Conservation (phyloP, 2,888 invertebrate genomes). For the Trissonchulus latispiculum region DNA sequence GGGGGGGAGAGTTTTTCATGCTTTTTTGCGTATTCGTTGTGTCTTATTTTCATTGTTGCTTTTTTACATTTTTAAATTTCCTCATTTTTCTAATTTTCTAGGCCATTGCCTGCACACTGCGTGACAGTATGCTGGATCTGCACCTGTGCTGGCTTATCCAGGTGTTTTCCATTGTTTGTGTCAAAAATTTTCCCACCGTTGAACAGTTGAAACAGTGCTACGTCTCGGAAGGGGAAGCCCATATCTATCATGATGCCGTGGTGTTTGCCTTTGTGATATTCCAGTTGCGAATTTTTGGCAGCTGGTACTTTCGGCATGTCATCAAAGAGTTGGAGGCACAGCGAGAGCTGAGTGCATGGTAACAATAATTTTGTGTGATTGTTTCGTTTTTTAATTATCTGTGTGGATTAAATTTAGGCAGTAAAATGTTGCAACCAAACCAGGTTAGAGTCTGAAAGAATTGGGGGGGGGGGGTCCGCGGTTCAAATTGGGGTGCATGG, state of each 20-base stretch:
- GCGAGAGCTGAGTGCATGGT: constrained; percentile 82
- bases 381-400: no score
- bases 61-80: no score
- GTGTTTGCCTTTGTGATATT: constrained; percentile 86
- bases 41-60: no score
- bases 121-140: constrained; percentile 24
- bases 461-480: no score
- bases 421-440: no score
- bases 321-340: constrained; percentile 91
- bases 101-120: constrained; percentile 36
- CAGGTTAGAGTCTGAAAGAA: no score
- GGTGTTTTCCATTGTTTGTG: constrained; percentile 78
- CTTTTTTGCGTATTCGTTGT: no score
- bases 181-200: constrained; percentile 42
- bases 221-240: constrained; percentile 57
- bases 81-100: no score
- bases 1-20: no score
- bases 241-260: constrained; percentile 84
- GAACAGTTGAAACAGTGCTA: background rate
- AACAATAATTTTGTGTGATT: no score
- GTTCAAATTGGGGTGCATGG: no score
- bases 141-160: constrained; percentile 61
- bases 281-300: constrained; percentile 80
- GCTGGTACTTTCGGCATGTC: constrained; percentile 92
- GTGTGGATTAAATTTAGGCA: no score